Evolutionary conservation across 2,797 vertebrate species (phyloP).

Genomic region (Phaenicophaeus curvirostris): DNA sequence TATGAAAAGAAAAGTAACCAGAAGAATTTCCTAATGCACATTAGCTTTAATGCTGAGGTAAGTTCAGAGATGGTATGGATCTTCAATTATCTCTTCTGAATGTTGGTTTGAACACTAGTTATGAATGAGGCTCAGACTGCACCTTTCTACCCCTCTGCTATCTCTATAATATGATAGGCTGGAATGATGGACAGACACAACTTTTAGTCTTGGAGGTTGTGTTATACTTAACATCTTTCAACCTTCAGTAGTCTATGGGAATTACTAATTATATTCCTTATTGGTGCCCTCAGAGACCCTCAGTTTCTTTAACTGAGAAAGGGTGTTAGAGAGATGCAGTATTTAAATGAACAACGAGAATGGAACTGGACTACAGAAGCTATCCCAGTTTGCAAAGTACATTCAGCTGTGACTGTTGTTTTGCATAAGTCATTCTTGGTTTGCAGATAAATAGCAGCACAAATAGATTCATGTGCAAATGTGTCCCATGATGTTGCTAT

Average conservation of each 20-base stretch:
- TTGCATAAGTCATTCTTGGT: neutral
- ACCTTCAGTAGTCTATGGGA: neutral
- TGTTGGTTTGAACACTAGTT: neutral
- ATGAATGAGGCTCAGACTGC: neutral
- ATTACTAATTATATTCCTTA: neutral
- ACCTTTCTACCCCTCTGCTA: neutral
- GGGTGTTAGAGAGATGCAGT: neutral
- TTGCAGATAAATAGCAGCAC: neutral
- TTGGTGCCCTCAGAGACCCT: neutral
- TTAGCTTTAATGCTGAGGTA: neutral
- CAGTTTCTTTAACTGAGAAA: neutral
- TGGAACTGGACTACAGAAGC: neutral
- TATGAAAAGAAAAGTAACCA: neutral
- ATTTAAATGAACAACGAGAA: neutral
- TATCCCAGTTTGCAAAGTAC: neutral
- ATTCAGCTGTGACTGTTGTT: neutral
- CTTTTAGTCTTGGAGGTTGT: neutral
- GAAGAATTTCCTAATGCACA: neutral
- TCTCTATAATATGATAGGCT: neutral
- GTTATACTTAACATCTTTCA: neutral
- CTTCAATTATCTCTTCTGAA: neutral
- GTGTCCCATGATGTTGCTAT: neutral
- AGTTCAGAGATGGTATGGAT: neutral
- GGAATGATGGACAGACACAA: neutral
- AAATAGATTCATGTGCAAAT: constrained; percentile 4